phyloP scores from a whole-genome alignment of 2,113 vertebrate genomes.

The Columba livia region DNA sequence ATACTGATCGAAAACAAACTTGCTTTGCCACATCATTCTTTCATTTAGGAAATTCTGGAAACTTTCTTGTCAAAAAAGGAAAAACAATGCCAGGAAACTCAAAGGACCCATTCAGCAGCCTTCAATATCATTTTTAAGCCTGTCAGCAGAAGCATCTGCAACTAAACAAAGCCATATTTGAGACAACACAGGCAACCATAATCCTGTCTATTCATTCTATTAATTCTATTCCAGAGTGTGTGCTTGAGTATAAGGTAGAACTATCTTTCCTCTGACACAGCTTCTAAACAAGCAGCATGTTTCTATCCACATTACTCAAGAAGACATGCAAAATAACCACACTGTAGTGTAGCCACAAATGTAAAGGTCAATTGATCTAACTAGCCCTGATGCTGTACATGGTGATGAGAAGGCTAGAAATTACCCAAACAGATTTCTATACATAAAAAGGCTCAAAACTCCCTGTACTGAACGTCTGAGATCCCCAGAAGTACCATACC shows the following conservation, averaged over 20 bases:
- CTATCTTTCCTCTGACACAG: not conserved
- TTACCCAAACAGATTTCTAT: not conserved
- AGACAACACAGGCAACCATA: not conserved
- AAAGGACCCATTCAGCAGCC: not conserved
- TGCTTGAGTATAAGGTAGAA: not conserved
- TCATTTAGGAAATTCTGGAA: not conserved
- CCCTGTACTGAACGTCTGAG: not conserved
- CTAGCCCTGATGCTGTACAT: not conserved
- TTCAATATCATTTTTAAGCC: not conserved
- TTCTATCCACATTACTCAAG: rapidly evolving
- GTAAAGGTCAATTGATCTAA: not conserved
- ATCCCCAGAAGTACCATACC: not conserved
- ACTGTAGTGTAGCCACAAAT: not conserved
- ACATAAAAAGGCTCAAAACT: not conserved
- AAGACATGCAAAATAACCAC: not conserved
- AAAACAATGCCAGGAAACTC: not conserved
- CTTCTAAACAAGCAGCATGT: not conserved
- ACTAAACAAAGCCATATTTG: not conserved
- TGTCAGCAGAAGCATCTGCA: not conserved
- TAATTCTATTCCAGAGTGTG: not conserved
- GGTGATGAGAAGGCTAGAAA: not conserved
- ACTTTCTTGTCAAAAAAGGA: not conserved
- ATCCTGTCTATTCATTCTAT: not conserved
- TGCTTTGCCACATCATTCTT: not conserved
- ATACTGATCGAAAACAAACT: not conserved